Evolutionary conservation across 2,888 invertebrate species (phyloP), one percentile per base, ranked within the genome.

Genomic region (Microplitis deprimator): DNA sequence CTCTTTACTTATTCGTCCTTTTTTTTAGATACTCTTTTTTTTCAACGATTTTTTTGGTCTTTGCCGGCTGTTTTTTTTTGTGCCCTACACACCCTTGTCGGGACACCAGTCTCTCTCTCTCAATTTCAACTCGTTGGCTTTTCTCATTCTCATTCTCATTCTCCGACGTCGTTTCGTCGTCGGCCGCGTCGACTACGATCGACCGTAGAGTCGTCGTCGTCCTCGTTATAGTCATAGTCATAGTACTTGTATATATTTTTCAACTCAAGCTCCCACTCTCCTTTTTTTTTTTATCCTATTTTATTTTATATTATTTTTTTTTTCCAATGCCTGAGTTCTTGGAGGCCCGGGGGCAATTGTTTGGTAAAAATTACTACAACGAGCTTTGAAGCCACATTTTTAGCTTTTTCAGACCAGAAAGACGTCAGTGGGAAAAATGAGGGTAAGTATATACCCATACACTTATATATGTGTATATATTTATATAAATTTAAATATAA

Each of bases 291-390:
- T 29, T 29, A 29, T 20, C 65, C 5, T 72, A 16, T 62, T n/a
- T 39, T 17, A 41, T 67, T 71, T 70, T 77, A 29, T 29, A 29
- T 29, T 29, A 29, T 73, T 74, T 77, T 77, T 77, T 77, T 71
- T 50, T 62, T 40, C 40, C 41, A 68, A 69, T 39, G 50, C 39
- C 64, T 59, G 62, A 71, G 38, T 64, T 68, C 68, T 75, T 72
- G 74, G 50, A 68, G 68, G 68, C 74, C 74, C 69, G 50, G 68
- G 65, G 73, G 75, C 75, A 76, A 78, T 76, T 78, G 78, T 78
- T 75, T 73, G 75, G 72, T 65, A 72, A 78, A 78, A 75, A 78
- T 75, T 76, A 73, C 73, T 76, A 73, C 73, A 40, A 38, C 72
- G 75, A 76, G 73, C 69, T 75, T 75, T 73, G 67, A 67, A 73